Evolutionary conservation across 92 coral and sea anemone genomes (phyloP).

Genomic region (Muricea muricata): DNA sequence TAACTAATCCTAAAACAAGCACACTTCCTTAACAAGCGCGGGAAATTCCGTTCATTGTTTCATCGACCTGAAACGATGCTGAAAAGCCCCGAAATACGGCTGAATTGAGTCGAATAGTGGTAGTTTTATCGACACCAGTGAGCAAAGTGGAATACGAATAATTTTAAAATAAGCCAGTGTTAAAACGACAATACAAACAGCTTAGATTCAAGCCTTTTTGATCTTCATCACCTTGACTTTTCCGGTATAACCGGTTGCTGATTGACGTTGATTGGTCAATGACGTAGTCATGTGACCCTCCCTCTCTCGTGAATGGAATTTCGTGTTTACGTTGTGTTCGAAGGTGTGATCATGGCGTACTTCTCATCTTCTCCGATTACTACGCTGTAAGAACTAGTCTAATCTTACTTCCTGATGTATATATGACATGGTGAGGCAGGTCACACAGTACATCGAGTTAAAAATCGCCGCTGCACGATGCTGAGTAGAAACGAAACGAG

Average conservation of each 20-base stretch:
- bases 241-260: slow-evolving; percentile 30
- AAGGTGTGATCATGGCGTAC: slow-evolving; percentile 31
- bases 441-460: background rate
- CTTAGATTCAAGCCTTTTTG: background rate
- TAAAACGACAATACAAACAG: background rate
- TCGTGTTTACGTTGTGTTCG: slow-evolving; percentile 44
- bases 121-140: background rate
- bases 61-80: background rate
- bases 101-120: background rate
- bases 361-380: background rate
- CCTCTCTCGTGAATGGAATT: slow-evolving; percentile 46
- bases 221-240: background rate
- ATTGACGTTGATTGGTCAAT: slow-evolving; percentile 45
- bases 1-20: slow-evolving; percentile 6
- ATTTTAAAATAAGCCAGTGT: background rate
- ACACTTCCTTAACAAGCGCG: slow-evolving; percentile 11
- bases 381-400: background rate
- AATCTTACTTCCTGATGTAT: slow-evolving; percentile 26
- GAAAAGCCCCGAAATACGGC: background rate
- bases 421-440: slow-evolving; percentile 39
- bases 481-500: background rate
- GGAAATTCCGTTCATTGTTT: slow-evolving; percentile 18
- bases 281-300: slow-evolving; percentile 44
- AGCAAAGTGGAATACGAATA: background rate
- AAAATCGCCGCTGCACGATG: background rate